These are phyloP conservation scores for Pseudochirops corinnae DNA, from an alignment of 2,797 vertebrate genomes.

Conservation along the genomic window DNA sequence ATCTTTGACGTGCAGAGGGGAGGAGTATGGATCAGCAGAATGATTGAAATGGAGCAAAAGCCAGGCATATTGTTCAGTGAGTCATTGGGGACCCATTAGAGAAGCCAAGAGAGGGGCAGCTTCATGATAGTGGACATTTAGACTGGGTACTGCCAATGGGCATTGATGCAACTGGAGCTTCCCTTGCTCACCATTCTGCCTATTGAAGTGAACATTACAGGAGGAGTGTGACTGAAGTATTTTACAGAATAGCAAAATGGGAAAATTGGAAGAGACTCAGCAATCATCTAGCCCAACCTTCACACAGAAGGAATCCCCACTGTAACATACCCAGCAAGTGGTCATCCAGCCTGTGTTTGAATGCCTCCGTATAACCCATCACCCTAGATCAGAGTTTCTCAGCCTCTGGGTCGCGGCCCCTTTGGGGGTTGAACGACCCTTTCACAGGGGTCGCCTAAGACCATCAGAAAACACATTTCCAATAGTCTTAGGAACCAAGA, in stretches of 20 bases:
- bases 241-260: not conserved
- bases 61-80: not conserved
- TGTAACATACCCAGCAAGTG: not conserved
- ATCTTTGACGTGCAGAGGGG: not conserved
- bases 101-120: not conserved
- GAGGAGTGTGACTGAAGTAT: not conserved
- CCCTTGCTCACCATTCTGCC: not conserved
- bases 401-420: too few relatives aligned
- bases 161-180: not conserved
- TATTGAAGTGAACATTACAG: not conserved
- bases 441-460: too few relatives aligned
- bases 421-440: too few relatives aligned
- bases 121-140: not conserved
- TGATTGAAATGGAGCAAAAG: not conserved
- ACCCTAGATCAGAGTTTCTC: too few relatives aligned
- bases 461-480: too few relatives aligned
- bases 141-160: not conserved
- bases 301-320: not conserved
- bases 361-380: not conserved
- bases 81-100: not conserved
- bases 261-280: not conserved
- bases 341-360: not conserved
- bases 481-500: too few relatives aligned
- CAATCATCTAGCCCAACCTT: not conserved
- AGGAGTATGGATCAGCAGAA: not conserved